Evolutionary conservation across 1,140 invertebrate genomes (phyloP), one percentile per base, ranked within the genome.

Genomic region (Polyergus mexicanus): DNA sequence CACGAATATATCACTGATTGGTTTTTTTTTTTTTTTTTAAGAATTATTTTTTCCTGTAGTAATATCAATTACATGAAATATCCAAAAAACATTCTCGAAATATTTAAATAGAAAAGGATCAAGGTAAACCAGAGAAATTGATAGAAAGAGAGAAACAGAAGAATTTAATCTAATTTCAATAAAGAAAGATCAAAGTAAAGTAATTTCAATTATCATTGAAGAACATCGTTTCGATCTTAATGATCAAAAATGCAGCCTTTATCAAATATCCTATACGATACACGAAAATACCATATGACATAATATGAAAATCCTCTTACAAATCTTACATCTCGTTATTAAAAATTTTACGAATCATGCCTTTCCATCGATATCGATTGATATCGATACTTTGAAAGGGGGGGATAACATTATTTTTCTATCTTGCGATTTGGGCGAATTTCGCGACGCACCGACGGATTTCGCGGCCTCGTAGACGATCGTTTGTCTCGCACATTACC

Each of bases 401-500:
- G 2, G 41, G 68, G 58, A 28, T 35, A 35, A 65, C 4, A 47
- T 72, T 65, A 28, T 83, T 74, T 80, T 51, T 62, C 32, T 68
- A 68, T 65, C 62, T 74, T 62, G 54, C 47, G 16, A 83, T 83
- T 51, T 72, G 56, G 68, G n/a, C 68, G 44, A 83, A 74, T 83
- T 83, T 83, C 28, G 66, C 65, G 47, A 51, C 63, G 44, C 44
- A 11, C 35, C 41, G 85, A 86, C 71, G 85, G 25, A 76, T 92
- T 92, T 93, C 85, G 92, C 86, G 86, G 88, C 86, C 86, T 88
- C 88, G 92, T 86, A 92, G 90, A 93, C 93, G 89, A 91, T 94
- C 91, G 94, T 94, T 94, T 94, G 94, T 94, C 93, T 94, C 91
- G 87, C 87, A 88, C 91, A 94, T 94, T 90, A 91, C 86, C 87